Conservation (phyloP, 2,113 vertebrate genomes). For the Oncorhynchus kisutch region DNA sequence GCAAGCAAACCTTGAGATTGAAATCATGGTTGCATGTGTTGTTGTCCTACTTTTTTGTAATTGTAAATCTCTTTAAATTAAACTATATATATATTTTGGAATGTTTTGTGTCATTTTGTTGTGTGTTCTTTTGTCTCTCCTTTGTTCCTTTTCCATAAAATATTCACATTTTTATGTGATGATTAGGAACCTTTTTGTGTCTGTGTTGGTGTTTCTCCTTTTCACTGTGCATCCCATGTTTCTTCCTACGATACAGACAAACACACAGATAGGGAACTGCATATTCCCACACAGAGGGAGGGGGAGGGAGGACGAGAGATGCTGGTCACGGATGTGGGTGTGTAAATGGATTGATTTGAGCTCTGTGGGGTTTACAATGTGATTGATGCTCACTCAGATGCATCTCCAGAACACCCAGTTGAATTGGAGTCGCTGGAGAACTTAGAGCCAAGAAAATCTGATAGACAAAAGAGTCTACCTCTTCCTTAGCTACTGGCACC, state of each 20-base stretch:
- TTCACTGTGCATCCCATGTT: too few species aligned
- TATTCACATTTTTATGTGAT: background rate
- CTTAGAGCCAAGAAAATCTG: conserved; percentile 47
- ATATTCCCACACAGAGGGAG: background rate
- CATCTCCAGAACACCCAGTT: background rate
- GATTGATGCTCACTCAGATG: background rate
- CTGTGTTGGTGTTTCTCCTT: background rate
- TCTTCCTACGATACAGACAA: too few species aligned
- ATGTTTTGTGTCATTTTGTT: background rate
- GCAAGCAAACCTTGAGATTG: background rate
- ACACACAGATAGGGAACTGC: background rate
- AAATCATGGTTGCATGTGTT: background rate
- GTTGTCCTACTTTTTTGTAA: background rate
- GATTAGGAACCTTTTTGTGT: background rate
- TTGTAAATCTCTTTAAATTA: background rate
- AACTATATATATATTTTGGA: background rate
- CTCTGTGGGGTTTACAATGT: too few species aligned
- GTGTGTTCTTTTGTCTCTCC: background rate
- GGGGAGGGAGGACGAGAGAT: background rate
- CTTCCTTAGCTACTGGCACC: conserved; percentile 15
- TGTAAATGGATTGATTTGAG: conserved; percentile 54
- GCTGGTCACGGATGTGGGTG: conserved; percentile 16
- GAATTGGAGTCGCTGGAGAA: conserved; percentile 39
- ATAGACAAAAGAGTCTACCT: background rate
- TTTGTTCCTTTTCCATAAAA: background rate